Evolutionary conservation across 1,140 invertebrate genomes (phyloP).

Genomic region (Leptestheria dahalacensis): DNA sequence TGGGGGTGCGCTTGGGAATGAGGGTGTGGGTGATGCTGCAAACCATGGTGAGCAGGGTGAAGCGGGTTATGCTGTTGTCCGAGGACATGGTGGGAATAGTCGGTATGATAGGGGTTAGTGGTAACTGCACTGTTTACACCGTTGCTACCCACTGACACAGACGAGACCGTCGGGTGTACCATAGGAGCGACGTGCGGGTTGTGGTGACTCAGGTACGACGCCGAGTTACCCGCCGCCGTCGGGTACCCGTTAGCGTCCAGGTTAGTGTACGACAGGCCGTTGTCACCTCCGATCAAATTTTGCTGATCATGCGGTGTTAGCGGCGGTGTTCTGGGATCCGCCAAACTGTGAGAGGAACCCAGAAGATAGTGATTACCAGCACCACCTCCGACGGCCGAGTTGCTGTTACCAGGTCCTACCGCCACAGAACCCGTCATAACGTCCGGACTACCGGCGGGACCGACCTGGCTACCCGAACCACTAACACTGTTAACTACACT

Average conservation of each 20-base stretch:
- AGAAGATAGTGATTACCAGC: neutral
- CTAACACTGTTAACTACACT: neutral
- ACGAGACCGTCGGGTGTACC: neutral
- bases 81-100: slow-evolving; percentile 28
- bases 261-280: slow-evolving; percentile 77
- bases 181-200: slow-evolving; percentile 3
- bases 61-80: slow-evolving; percentile 15
- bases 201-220: slow-evolving; percentile 21
- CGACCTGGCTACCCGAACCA: neutral
- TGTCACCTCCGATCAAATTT: slow-evolving; percentile 23
- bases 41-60: neutral
- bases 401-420: neutral
- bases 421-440: neutral
- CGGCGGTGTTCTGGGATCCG: slow-evolving; percentile 12
- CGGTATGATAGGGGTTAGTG: slow-evolving; percentile 20
- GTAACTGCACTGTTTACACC: neutral
- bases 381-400: neutral
- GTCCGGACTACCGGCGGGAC: neutral
- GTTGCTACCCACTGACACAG: slow-evolving; percentile 7
- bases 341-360: neutral
- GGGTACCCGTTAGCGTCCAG: slow-evolving; percentile 46
- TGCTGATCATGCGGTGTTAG: slow-evolving; percentile 19
- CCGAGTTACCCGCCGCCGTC: slow-evolving; percentile 23
- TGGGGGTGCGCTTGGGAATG: slow-evolving; percentile 18
- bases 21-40: slow-evolving; percentile 17